Percentiles rank a stretch among this genome's conserved stretches.
Evolutionary conservation across 2,888 invertebrate species (phyloP).

Genomic region (Drosophila anomelani): DNA sequence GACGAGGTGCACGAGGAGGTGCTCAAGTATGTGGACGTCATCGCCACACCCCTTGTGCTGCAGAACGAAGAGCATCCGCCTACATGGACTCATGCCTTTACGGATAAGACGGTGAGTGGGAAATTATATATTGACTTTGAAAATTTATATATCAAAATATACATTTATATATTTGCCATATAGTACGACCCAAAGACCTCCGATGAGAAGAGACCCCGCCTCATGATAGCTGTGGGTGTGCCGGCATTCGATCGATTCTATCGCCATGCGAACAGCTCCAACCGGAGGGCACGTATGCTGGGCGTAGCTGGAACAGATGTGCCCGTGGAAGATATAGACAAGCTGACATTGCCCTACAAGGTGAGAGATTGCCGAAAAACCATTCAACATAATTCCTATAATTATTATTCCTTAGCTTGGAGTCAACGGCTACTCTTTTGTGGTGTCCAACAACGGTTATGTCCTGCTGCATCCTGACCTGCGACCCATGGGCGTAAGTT

Average conservation of each 20-base stretch:
- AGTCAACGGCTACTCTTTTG: slow-evolving; percentile 97
- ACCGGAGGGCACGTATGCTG: slow-evolving; percentile 89
- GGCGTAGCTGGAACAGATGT: slow-evolving; percentile 96
- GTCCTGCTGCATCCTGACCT: slow-evolving; percentile 97
- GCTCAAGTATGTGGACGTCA: slow-evolving; percentile 96
- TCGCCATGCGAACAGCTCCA: slow-evolving; percentile 84
- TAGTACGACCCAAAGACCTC: slow-evolving; percentile 77
- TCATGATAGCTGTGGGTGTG: slow-evolving; percentile 96
- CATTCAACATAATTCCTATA: rapidly evolving
- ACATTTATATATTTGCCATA: not conserved
- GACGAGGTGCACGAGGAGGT: slow-evolving; percentile 99
- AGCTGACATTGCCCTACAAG: slow-evolving; percentile 95
- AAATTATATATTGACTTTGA: not conserved
- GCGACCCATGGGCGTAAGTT: slow-evolving; percentile 91
- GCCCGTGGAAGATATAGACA: slow-evolving; percentile 95
- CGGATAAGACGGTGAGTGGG: slow-evolving; percentile 91
- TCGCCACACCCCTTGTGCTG: slow-evolving; percentile 93
- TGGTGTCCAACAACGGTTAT: slow-evolving; percentile 98
- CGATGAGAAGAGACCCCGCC: slow-evolving; percentile 84
- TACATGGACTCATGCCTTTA: slow-evolving; percentile 98
- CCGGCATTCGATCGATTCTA: slow-evolving; percentile 94
- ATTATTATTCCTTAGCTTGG: slow-evolving; percentile 88
- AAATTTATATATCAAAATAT: not conserved
- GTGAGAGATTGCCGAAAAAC: slow-evolving; percentile 85
- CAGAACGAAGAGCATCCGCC: slow-evolving; percentile 91